Evolutionary conservation across 2,888 invertebrate species (phyloP).

Genomic region (Megaustenia siamemsis): DNA sequence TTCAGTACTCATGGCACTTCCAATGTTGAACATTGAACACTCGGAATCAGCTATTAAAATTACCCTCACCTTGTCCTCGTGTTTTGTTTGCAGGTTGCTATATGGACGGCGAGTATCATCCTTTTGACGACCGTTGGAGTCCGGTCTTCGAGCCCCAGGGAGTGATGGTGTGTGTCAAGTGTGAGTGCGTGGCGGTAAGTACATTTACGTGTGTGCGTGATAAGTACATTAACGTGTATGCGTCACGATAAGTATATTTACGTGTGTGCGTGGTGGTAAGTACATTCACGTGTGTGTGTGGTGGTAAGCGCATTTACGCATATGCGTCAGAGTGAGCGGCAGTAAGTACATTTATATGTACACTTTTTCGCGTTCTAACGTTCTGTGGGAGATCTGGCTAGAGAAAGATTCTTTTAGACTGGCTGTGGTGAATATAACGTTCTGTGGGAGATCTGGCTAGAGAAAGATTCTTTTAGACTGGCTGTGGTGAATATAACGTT

Average conservation of each 20-base stretch:
- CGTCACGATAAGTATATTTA: not conserved
- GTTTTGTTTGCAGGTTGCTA: slow-evolving; percentile 92
- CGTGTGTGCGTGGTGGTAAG: slow-evolving; percentile 16
- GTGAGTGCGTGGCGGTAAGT: slow-evolving; percentile 95
- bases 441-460: too few relatives aligned
- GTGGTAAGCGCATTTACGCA: not conserved
- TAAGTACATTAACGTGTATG: too few relatives aligned
- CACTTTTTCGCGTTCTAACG: too few relatives aligned
- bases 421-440: too few relatives aligned
- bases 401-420: too few relatives aligned
- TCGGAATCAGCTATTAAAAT: too few relatives aligned
- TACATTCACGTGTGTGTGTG: not conserved
- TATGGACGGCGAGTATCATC: slow-evolving; percentile 92
- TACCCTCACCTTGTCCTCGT: not conserved
- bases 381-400: too few relatives aligned
- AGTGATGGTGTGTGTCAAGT: slow-evolving; percentile 95
- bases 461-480: too few relatives aligned
- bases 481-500: too few relatives aligned
- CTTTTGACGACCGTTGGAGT: slow-evolving; percentile 94
- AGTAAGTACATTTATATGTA: slow-evolving; percentile 16
- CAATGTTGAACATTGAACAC: too few relatives aligned
- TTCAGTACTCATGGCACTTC: too few relatives aligned
- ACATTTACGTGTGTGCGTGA: not conserved
- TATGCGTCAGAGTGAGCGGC: slow-evolving; percentile 28
- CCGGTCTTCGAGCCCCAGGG: slow-evolving; percentile 96